Evolutionary conservation across 2,797 vertebrate genomes (phyloP).

Genomic region (Danio jaintianensis): DNA sequence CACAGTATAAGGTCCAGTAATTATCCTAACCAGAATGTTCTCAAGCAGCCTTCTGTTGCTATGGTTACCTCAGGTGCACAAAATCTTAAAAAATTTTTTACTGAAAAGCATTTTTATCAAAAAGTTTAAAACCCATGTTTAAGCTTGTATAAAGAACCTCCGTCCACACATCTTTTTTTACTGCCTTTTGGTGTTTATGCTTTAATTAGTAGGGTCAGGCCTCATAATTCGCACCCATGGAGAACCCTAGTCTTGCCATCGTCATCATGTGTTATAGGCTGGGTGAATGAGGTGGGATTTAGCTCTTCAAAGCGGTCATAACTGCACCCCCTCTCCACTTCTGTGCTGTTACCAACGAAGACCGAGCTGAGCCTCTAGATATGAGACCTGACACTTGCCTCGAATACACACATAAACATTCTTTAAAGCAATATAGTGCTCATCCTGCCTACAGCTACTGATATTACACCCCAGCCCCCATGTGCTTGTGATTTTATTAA

Average conservation of each 20-base stretch:
- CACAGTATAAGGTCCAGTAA: constrained; percentile 1
- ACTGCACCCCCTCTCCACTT: constrained; percentile 33
- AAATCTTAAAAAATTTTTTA: constrained; percentile 23
- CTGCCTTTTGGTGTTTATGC: background rate
- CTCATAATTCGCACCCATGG: background rate
- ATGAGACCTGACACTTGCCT: constrained; percentile 52
- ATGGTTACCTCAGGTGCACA: constrained; percentile 18
- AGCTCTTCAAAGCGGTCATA: constrained; percentile 50
- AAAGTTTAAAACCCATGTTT: constrained; percentile 1
- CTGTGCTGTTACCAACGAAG: constrained; percentile 43
- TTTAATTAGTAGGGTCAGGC: constrained; percentile 28
- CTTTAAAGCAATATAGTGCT: constrained; percentile 57
- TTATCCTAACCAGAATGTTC: constrained; percentile 10
- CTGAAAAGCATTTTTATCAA: too few relatives aligned
- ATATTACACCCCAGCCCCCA: constrained; percentile 66
- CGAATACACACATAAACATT: constrained; percentile 44
- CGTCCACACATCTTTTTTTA: background rate
- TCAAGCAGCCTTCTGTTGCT: constrained; percentile 22
- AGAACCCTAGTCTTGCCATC: constrained; percentile 43
- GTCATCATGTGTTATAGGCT: constrained; percentile 37
- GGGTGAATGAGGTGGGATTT: constrained; percentile 29
- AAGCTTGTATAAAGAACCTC: background rate
- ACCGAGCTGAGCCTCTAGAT: constrained; percentile 41
- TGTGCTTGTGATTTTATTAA: constrained; percentile 74
- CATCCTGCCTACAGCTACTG: constrained; percentile 56